Percentiles rank a stretch among this genome's conserved stretches.
Conservation (phyloP, 1,140 invertebrate genomes). For the fruit fly (Drosophila melanogaster) region DNA sequence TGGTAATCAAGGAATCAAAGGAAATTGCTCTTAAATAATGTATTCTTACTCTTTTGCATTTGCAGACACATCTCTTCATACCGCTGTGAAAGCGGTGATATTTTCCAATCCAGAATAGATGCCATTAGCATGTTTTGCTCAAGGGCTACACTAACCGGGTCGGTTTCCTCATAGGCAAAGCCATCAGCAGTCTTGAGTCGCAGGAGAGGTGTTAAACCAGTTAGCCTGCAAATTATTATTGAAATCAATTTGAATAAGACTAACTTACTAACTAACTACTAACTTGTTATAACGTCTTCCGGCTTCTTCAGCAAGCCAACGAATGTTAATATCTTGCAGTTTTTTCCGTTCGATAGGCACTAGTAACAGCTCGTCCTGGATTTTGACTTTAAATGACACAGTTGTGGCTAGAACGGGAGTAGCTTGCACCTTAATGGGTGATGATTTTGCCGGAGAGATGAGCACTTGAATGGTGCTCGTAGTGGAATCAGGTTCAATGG, state of each 20-base stretch:
- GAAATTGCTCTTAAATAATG: neutral
- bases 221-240: constrained; percentile 85
- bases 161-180: constrained; percentile 88
- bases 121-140: constrained; percentile 86
- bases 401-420: constrained; percentile 61
- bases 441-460: constrained; percentile 66
- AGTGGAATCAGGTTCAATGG: constrained; percentile 84
- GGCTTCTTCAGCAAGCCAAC: constrained; percentile 89
- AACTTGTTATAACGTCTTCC: constrained; percentile 89
- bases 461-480: constrained; percentile 67
- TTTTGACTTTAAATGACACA: constrained; percentile 87
- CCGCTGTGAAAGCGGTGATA: constrained; percentile 87
- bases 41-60: constrained; percentile 85
- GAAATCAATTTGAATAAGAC: neutral
- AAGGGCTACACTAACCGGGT: constrained; percentile 86
- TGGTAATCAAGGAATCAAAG: neutral
- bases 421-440: constrained; percentile 70
- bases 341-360: constrained; percentile 87
- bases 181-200: constrained; percentile 88
- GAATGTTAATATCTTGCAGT: constrained; percentile 87
- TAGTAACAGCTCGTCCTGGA: constrained; percentile 87
- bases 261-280: constrained; percentile 42
- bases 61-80: constrained; percentile 88
- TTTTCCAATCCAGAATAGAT: constrained; percentile 87
- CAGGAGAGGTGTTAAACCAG: constrained; percentile 87